Evolutionary conservation across 2,113 vertebrate species (phyloP).

Genomic region (Ochotona princeps): DNA sequence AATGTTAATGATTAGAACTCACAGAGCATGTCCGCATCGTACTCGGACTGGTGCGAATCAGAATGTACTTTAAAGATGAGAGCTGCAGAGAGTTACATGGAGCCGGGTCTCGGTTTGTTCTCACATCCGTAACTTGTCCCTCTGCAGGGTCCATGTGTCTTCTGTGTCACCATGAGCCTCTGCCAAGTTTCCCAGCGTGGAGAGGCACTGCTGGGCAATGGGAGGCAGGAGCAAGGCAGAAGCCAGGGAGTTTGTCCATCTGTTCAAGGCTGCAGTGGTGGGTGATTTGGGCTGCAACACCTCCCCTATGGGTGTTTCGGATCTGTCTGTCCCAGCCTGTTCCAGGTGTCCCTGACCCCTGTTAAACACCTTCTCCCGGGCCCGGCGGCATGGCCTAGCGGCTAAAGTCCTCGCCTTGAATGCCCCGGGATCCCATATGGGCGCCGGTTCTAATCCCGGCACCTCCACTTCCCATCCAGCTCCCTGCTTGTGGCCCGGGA

Average conservation of each 20-base stretch:
- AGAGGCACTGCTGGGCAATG: neutral
- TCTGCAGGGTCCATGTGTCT: neutral
- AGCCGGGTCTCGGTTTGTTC: neutral
- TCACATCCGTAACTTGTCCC: neutral
- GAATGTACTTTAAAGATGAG: constrained; percentile 10
- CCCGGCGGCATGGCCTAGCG: too few relatives aligned
- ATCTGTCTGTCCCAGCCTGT: neutral
- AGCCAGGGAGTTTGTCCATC: neutral
- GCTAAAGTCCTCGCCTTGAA: too few relatives aligned
- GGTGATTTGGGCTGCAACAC: neutral
- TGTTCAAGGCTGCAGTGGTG: neutral
- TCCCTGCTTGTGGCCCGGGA: too few relatives aligned
- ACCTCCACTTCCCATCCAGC: too few relatives aligned
- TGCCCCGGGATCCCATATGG: too few relatives aligned
- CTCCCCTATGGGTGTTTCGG: neutral
- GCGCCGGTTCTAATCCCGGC: too few relatives aligned
- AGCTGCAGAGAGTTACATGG: neutral
- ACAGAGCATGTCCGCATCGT: neutral
- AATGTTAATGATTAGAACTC: neutral
- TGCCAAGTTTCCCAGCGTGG: neutral
- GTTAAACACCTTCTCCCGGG: neutral
- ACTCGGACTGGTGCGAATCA: neutral
- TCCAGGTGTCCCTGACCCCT: neutral
- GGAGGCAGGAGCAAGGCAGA: neutral
- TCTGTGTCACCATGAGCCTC: neutral